Conservation (phyloP, 2,888 invertebrate species). For the Lithophane ornitopus region DNA sequence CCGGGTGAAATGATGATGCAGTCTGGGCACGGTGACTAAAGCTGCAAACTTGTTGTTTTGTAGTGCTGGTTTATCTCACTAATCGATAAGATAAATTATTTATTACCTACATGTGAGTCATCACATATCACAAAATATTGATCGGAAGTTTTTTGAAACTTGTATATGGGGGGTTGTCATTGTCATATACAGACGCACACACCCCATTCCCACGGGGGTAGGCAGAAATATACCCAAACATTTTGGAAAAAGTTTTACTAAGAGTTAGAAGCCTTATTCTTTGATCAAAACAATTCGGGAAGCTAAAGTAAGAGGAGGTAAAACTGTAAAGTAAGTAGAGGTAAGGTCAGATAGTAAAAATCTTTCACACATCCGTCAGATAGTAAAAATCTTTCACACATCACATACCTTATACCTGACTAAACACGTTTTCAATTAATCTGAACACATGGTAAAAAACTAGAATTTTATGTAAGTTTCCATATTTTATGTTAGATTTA, state of each 20-base stretch:
- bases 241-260: not conserved
- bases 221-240: not conserved
- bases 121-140: constrained; percentile 16
- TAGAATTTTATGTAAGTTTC: not conserved
- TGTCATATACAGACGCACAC: not conserved
- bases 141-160: constrained; percentile 9
- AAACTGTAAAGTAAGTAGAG: too few species aligned
- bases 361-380: not conserved
- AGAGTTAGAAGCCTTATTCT: not conserved
- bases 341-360: not conserved
- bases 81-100: constrained; percentile 52
- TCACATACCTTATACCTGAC: not conserved
- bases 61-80: constrained; percentile 21
- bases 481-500: not conserved
- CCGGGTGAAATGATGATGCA: not conserved
- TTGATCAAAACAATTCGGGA: not conserved
- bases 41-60: constrained; percentile 31
- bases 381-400: not conserved
- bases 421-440: not conserved
- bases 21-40: not conserved
- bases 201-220: not conserved
- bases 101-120: constrained; percentile 21
- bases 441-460: not conserved
- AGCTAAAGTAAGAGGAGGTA: not conserved
- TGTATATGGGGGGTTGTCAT: not conserved